Conservation (phyloP, 1,140 invertebrate genomes). For the Euborellia annulipes region DNA sequence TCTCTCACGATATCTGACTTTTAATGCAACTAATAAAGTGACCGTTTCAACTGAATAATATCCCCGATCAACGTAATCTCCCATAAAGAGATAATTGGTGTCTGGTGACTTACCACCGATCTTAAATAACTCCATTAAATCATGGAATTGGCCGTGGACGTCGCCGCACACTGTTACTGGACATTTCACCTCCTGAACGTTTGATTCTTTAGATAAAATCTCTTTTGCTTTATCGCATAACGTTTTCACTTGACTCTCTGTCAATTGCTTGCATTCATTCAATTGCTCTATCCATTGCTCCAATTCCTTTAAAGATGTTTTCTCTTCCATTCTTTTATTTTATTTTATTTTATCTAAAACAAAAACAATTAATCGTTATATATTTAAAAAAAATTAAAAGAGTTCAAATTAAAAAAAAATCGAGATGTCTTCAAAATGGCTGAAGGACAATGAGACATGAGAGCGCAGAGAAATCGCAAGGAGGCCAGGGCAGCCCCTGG, state of each 20-base stretch:
- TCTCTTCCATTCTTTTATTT: constrained; percentile 60
- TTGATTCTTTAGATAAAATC: constrained; percentile 96
- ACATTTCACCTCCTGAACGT: constrained; percentile 99
- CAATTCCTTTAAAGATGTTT: constrained; percentile 88
- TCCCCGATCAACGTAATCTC: constrained; percentile 98
- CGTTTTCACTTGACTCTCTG: constrained; percentile 99
- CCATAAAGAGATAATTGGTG: constrained; percentile 99
- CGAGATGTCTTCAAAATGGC: not conserved
- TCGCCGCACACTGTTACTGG: constrained; percentile 99
- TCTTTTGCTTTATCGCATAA: constrained; percentile 99
- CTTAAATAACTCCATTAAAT: constrained; percentile 98
- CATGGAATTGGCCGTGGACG: constrained; percentile 99
- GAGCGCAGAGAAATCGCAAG: no score
- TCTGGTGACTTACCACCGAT: constrained; percentile 98
- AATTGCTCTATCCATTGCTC: constrained; percentile 99
- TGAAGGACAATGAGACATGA: not conserved
- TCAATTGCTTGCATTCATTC: constrained; percentile 99
- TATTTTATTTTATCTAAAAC: no score
- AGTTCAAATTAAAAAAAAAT: no score
- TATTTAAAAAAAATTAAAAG: not conserved
- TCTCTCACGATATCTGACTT: constrained; percentile 37
- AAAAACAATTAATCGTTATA: no score
- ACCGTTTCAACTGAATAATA: constrained; percentile 99
- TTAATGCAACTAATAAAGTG: constrained; percentile 80
- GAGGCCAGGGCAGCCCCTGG: no score